Percentiles rank a stretch among this genome's conserved stretches.
Evolutionary conservation across 2,888 invertebrate species (phyloP).

Genomic region (Galerucella pusilla): DNA sequence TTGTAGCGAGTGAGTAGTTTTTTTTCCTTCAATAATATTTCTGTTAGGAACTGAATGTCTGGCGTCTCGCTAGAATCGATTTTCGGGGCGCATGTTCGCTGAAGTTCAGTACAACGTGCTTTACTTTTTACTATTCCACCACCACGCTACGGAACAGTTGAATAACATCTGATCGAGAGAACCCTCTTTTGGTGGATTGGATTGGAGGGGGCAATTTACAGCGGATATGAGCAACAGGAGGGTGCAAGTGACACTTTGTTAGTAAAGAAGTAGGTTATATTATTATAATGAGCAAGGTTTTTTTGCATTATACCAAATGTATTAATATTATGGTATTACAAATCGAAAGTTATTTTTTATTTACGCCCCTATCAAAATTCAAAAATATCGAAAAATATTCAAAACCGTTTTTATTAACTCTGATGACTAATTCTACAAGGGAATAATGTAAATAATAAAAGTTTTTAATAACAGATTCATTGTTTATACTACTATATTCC

Average conservation of each 20-base stretch:
- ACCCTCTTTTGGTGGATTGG: constrained; percentile 39
- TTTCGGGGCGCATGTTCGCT: constrained; percentile 63
- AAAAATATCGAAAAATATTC: no score
- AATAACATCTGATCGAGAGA: constrained; percentile 53
- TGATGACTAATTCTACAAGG: no score
- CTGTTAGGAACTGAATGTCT: constrained; percentile 55
- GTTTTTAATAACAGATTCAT: no score
- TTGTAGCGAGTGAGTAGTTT: constrained; percentile 20
- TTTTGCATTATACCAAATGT: background rate
- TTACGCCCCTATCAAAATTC: no score
- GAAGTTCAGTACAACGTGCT: constrained; percentile 44
- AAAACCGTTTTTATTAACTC: no score
- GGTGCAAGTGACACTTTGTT: constrained; percentile 33
- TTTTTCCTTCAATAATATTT: constrained; percentile 54
- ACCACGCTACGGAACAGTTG: constrained; percentile 51
- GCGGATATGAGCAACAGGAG: constrained; percentile 53
- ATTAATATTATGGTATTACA: no score
- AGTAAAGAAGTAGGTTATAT: constrained; percentile 19
- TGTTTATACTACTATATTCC: no score
- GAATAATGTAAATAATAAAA: no score
- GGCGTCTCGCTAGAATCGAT: constrained; percentile 64
- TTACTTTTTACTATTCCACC: constrained; percentile 51
- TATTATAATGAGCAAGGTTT: background rate
- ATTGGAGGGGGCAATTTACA: constrained; percentile 37
- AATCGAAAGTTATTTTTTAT: no score